Conservation (phyloP, 2,113 vertebrate genomes). For the Salvator merianae region DNA sequence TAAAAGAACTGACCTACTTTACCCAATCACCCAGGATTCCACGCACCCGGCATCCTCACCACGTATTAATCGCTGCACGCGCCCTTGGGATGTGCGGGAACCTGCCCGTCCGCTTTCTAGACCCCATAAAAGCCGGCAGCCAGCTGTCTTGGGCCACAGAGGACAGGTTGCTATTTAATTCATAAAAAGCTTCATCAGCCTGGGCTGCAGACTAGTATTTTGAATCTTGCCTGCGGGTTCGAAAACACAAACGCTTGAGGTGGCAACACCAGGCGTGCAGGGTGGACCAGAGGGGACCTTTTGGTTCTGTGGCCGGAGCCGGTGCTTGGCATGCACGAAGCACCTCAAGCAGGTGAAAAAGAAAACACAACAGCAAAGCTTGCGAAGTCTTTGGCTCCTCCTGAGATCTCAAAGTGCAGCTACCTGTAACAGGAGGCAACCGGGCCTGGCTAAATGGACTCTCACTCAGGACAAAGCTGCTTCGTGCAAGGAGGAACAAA, state of each 20-base stretch:
- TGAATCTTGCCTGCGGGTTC: no score
- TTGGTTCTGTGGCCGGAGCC: no score
- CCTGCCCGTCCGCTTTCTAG: accelerated
- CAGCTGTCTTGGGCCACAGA: accelerated
- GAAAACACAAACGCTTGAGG: neutral
- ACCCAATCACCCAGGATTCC: neutral
- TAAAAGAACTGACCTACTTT: slow-evolving; percentile 51
- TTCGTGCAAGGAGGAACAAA: neutral
- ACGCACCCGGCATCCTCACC: accelerated
- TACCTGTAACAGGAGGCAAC: neutral
- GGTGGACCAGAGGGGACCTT: neutral
- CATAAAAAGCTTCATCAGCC: accelerated
- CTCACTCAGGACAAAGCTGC: neutral
- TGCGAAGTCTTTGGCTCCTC: neutral
- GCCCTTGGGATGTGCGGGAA: accelerated
- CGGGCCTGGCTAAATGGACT: neutral
- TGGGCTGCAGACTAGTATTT: no score
- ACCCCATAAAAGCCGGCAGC: accelerated
- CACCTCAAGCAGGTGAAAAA: neutral
- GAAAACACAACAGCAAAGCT: neutral
- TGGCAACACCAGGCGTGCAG: neutral
- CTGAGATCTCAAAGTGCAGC: neutral
- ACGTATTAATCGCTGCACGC: neutral
- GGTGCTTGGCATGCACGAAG: no score
- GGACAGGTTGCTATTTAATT: accelerated